phyloP scores from a whole-genome alignment of 2,797 vertebrate genomes.

The Crax fasciolata region DNA sequence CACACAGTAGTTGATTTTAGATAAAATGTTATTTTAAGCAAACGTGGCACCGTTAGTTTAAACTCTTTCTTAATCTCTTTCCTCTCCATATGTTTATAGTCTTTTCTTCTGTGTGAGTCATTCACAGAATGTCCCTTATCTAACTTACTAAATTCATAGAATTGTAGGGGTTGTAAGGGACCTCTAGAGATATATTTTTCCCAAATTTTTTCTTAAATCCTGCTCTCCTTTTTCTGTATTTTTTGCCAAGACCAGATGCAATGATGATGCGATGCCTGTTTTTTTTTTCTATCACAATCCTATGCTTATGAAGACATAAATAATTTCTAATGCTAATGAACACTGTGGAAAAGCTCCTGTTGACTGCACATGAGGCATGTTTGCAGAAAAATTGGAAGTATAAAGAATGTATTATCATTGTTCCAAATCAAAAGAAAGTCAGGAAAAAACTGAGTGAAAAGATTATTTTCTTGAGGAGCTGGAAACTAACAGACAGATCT shows the following conservation, averaged over 20 bases:
- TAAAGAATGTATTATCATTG: neutral
- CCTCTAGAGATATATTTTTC: neutral
- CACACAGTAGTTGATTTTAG: neutral
- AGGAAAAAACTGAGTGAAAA: neutral
- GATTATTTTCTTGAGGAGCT: neutral
- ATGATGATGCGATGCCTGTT: neutral
- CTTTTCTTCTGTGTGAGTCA: neutral
- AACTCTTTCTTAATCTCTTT: neutral
- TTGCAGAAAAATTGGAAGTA: neutral
- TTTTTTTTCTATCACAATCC: neutral
- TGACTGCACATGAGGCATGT: neutral
- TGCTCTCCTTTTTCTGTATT: neutral
- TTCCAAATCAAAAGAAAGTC: constrained; percentile 6
- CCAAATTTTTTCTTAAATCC: neutral
- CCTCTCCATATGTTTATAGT: neutral
- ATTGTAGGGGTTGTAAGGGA: no score
- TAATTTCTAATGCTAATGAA: neutral
- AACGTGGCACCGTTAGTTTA: neutral
- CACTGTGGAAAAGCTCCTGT: neutral
- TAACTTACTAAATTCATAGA: neutral
- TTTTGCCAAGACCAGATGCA: neutral
- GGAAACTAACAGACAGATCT: neutral
- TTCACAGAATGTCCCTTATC: neutral
- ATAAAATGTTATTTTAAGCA: neutral
- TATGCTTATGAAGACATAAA: neutral